Base-by-base conservation (phyloP, 2,113 vertebrate genomes). In the crab-eating macaque (Macaca fascicularis) region DNA sequence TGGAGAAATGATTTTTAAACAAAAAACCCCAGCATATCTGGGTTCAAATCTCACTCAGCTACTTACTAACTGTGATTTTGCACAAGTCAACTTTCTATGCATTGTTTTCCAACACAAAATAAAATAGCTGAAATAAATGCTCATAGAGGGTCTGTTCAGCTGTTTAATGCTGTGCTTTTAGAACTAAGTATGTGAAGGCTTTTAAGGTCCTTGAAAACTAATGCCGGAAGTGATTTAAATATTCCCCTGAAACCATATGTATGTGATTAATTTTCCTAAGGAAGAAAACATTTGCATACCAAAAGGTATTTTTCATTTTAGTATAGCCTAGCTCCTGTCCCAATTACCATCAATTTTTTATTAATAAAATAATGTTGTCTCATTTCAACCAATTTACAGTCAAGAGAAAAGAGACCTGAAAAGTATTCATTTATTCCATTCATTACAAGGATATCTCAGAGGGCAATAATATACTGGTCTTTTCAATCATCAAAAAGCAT, bases 341-440 rank as follows among this genome's bases (percentile, higher is more conserved):
- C 22, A 97, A 96, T 95, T 97, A 97, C 93, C 52, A 97, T 52
- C 48, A 97, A 87, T 64, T 61, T 96, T 98, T 97, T 93, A 96
- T 98, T 97, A 95, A 97, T 93, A 96, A 84, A 89, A 80, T 92
- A 94, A 96, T 93, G 52, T 52, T 43, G 14, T 76, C 57, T 96
- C 89, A 48, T 93, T 89, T 95, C 59, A 86, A 94, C 74, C 30
- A 89, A 96, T 94, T 91, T 90, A 91, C 7, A 84, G 50, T 82
- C 35, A 75, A 48, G 40, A 91, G 64, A 89, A 90, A 94, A 90
- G 32, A 94, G 52, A 89, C 12, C 25, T 90, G 75, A 89, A 96
- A 94, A 95, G 38, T 72, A 40, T 61, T 5, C 80, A 94, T 93
- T 93, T 79, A 40, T 61, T 75, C 52, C 50, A 75, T 78, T 85